Conservation (phyloP, 2,113 vertebrate species). For the Lichenostomus cassidix region DNA sequence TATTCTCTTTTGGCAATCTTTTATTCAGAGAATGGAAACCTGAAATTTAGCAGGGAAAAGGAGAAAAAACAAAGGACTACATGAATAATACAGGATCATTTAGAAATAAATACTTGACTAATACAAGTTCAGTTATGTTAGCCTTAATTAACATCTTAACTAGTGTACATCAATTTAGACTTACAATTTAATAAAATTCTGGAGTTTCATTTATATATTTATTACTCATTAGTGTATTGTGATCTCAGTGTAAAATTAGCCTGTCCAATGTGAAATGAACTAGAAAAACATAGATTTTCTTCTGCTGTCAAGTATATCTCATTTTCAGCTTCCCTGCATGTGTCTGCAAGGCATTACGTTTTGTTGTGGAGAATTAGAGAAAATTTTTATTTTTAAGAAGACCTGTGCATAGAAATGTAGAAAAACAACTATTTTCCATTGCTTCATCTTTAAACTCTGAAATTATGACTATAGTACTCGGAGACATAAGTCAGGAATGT, state of each 20-base stretch:
- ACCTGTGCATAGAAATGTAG: not conserved
- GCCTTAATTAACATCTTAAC: not conserved
- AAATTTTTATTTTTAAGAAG: not conserved
- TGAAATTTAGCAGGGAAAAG: not conserved
- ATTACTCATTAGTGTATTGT: not conserved
- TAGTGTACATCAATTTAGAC: not conserved
- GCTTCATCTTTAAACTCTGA: not conserved
- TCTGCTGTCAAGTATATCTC: not conserved
- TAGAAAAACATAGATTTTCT: not conserved
- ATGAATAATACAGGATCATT: not conserved
- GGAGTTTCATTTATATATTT: not conserved
- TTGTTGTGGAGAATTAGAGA: not conserved
- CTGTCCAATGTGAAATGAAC: not conserved
- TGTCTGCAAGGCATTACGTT: not conserved
- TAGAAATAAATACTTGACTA: not conserved
- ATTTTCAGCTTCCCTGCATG: not conserved
- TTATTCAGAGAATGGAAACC: not conserved
- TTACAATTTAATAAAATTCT: not conserved
- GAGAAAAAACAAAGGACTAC: not conserved
- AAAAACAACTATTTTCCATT: not conserved
- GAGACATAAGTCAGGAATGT: not conserved
- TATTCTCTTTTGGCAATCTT: not conserved
- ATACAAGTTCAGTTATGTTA: not conserved
- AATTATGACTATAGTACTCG: not conserved
- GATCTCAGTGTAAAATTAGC: not conserved